Base-by-base conservation (phyloP, 2,888 invertebrate species). In the Keiferia lycopersicella region DNA sequence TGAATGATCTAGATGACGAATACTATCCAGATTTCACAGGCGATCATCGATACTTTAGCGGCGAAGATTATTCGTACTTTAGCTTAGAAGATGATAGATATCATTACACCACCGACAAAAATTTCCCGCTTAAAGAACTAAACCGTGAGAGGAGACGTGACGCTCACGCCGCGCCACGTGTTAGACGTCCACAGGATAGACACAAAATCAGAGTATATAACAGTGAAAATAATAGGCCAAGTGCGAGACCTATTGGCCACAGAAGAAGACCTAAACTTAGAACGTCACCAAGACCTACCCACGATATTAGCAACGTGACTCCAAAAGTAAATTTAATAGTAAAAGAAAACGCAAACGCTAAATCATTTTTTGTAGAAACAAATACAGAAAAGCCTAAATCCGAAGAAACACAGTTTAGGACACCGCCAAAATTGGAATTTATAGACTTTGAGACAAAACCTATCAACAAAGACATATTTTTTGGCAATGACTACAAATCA, bases 21-120 rank as follows among this genome's bases (percentile, higher is more conserved):
- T 91, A 89, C 62, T 89, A 86, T 62, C 90, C 90, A 0, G 75
- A 82, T 62, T 91, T 91, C 50, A 76, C 75, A 38, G 69, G 66
- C 38, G 86, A 85, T 12, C 82, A 77, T 64, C 68, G 39, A n/a
- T 62, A 75, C 76, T 26, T 70, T 70, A 18, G 77, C 78, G 77
- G 77, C 39, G 82, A 82, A 68, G 81, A 80, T 62, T 71, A 75
- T 45, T 73, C 74, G 12, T 18, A 78, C 0, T 71, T 73, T 67
- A 78, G 78, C 65, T 72, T 81, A 59, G 75, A 78, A 11, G 74
- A 77, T 16, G 75, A 80, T 2, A 80, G 82, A 69, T 80, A 82
- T 71, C 82, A 76, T 58, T 87, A 87, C 45, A 74, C 77, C 6
- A 82, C 82, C 7, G 81, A 79, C 34, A 73, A 69, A 62, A 75